Evolutionary conservation across 2,797 vertebrate species (phyloP).

Genomic region (Myripristis murdjan): DNA sequence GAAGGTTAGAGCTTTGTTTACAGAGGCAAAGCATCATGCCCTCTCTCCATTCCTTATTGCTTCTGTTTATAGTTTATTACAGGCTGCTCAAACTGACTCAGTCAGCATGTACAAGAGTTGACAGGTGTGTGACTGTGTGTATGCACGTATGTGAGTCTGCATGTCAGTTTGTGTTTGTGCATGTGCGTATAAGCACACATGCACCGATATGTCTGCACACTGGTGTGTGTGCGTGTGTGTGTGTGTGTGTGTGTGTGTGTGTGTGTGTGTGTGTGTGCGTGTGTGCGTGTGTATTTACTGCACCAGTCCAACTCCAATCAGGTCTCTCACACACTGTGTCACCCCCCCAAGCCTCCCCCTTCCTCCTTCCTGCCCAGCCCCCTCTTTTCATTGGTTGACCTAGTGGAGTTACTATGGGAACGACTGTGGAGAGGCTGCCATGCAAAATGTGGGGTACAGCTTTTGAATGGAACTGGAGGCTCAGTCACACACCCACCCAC

Average conservation of each 20-base stretch:
- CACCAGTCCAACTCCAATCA: constrained; percentile 69
- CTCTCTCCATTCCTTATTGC: background rate
- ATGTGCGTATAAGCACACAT: background rate
- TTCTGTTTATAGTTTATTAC: too few relatives aligned
- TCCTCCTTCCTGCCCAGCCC: constrained; percentile 78
- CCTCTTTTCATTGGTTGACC: constrained; percentile 88
- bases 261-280: constrained; percentile 17
- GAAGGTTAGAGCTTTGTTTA: too few relatives aligned
- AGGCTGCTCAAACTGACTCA: background rate
- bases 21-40: too few relatives aligned
- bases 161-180: constrained; percentile 2
- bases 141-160: background rate
- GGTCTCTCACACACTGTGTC: constrained; percentile 56
- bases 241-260: constrained; percentile 4
- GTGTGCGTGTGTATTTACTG: constrained; percentile 48
- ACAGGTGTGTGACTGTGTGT: too few relatives aligned
- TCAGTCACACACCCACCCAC: constrained; percentile 39
- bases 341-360: constrained; percentile 41
- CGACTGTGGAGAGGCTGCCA: constrained; percentile 79
- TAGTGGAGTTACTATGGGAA: constrained; percentile 89
- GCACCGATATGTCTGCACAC: background rate
- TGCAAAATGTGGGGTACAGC: constrained; percentile 79
- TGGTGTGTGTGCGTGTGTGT: constrained; percentile 23
- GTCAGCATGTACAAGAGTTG: background rate
- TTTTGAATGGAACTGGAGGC: constrained; percentile 66